Evolutionary conservation across 2,113 vertebrate species (phyloP), one percentile per base, ranked within the genome.

Genomic region (Psophia crepitans): DNA sequence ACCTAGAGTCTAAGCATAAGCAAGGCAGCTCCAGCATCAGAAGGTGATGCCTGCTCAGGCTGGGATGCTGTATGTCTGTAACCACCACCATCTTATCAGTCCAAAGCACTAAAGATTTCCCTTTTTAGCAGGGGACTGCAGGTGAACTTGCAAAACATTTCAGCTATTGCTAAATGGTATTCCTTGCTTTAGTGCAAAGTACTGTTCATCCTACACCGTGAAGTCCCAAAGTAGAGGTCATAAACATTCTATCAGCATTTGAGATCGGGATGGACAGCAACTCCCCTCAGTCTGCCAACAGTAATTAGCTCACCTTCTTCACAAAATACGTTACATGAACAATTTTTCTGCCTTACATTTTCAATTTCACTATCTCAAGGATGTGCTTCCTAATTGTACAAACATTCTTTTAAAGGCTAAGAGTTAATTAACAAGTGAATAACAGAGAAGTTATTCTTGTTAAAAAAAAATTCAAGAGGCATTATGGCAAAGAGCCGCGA

Each of bases 241-340:
- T 12, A 74, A 78, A 61, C 27, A 27, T 26, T 70, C 5, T 23
- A 51, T 6, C 23, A 44, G n/a, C 28, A 58, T 75, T 53, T 81
- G 58, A 73, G 89, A 44, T 12, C 32, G 32, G 15, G 4, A 26
- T 39, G 37, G 13, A 32, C 63, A 84, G 28, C 54, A 57, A 14
- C 5, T 0, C 41, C 49, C n/a, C 9, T 60, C 0, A 0, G n/a
- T 44, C 66, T 76, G 35, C 17, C 35, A 63, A 20, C 41, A 48
- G 21, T 14, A 61, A 41, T 51, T 37, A 28, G 2, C 26, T n/a
- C 43, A 65, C 11, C 14, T 61, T 61, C 68, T 84, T 87, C 60
- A 43, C 11, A 66, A 83, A 21, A 3, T 11, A 60, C 63, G 32
- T 44, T 26, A 33, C 22, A 51, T 14, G 7, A 76, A 68, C 23